A percentile compares a stretch with the other conserved stretches of the same genome.
Conservation (phyloP, 2,888 invertebrate genomes). For the Tromatobia lineatoria region DNA sequence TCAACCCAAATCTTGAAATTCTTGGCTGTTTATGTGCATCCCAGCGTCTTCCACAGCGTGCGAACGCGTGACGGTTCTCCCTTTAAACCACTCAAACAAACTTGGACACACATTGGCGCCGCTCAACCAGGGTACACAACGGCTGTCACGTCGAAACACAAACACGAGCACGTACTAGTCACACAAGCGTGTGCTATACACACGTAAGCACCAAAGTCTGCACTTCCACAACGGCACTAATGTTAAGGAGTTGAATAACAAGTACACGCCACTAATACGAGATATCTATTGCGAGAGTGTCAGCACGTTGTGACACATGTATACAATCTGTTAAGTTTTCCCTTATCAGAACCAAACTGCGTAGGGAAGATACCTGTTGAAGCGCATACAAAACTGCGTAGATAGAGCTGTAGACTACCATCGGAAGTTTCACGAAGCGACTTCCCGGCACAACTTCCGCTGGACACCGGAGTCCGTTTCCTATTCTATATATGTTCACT, state of each 20-base stretch:
- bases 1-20: conserved; percentile 1
- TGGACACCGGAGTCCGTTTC: conserved; percentile 1
- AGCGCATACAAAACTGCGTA: conserved; percentile 1
- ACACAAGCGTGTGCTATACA: neutral
- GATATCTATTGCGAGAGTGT: conserved; percentile 2
- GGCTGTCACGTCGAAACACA: conserved; percentile 14
- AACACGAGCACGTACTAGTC: neutral
- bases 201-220: conserved; percentile 1
- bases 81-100: conserved; percentile 19
- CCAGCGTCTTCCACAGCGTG: neutral
- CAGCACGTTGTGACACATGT: conserved; percentile 5
- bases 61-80: conserved; percentile 1
- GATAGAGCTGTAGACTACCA: neutral
- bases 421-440: neutral
- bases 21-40: neutral
- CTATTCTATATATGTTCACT: conserved; percentile 23
- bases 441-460: conserved; percentile 16
- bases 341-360: conserved; percentile 6
- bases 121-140: conserved; percentile 11
- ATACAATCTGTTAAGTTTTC: conserved; percentile 24
- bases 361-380: neutral
- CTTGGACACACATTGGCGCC: conserved; percentile 18
- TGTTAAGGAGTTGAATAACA: conserved; percentile 19
- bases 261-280: conserved; percentile 6
- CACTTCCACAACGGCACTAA: neutral